phyloP scores from a whole-genome alignment of 2,888 invertebrate species.

The Criorhina ranunculi region DNA sequence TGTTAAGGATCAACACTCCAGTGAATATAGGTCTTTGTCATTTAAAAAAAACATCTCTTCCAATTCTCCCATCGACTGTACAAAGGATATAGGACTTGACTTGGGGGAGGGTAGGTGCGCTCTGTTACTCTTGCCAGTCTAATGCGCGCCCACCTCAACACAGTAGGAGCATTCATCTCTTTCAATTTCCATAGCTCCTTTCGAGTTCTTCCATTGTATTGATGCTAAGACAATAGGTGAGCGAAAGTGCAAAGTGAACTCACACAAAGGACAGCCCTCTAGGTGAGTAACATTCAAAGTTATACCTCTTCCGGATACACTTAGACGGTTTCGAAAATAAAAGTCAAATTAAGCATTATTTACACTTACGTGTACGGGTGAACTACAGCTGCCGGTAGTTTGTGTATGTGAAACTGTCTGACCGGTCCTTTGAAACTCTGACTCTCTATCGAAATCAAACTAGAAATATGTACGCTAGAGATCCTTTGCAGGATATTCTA shows the following conservation, averaged over 20 bases:
- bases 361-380: background rate
- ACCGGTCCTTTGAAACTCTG: slow-evolving; percentile 1
- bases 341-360: slow-evolving; percentile 58
- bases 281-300: slow-evolving; percentile 53
- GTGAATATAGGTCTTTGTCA: slow-evolving; percentile 57
- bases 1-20: slow-evolving; percentile 50
- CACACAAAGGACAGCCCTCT: slow-evolving; percentile 46
- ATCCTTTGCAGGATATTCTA: slow-evolving; percentile 41
- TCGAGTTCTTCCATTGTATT: slow-evolving; percentile 27
- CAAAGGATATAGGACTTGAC: slow-evolving; percentile 44
- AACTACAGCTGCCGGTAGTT: background rate
- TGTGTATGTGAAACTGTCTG: background rate
- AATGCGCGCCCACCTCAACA: background rate
- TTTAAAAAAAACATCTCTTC: slow-evolving; percentile 47
- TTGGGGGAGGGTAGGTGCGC: too few relatives aligned
- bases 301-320: slow-evolving; percentile 35
- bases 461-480: slow-evolving; percentile 38
- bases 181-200: slow-evolving; percentile 17
- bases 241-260: slow-evolving; percentile 19
- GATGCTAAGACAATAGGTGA: slow-evolving; percentile 32
- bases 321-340: slow-evolving; percentile 47
- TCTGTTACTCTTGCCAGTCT: slow-evolving; percentile 13
- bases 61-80: slow-evolving; percentile 40
- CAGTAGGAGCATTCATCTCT: slow-evolving; percentile 14
- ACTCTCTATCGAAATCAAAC: slow-evolving; percentile 50